phyloP scores from a whole-genome alignment of 1,140 invertebrate genomes.

The Saccostrea glomerata region DNA sequence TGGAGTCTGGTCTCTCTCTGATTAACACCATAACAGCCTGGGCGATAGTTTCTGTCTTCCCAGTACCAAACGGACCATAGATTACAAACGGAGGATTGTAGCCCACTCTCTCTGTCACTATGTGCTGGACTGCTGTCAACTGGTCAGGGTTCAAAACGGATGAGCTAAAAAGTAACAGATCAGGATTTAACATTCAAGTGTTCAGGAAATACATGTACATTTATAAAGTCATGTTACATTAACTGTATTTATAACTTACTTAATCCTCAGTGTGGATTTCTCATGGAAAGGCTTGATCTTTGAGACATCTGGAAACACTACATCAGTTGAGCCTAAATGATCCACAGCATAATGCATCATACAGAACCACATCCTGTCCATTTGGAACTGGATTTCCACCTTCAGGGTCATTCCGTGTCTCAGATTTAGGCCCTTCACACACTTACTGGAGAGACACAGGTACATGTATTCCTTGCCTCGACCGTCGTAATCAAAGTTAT shows the following conservation, averaged over 20 bases:
- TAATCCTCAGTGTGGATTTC: slow-evolving; percentile 65
- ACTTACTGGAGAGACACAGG: slow-evolving; percentile 65
- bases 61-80: slow-evolving; percentile 92
- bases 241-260: slow-evolving; percentile 50
- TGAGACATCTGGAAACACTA: slow-evolving; percentile 74
- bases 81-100: slow-evolving; percentile 87
- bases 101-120: slow-evolving; percentile 66
- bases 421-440: slow-evolving; percentile 63
- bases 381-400: slow-evolving; percentile 76
- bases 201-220: not conserved
- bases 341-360: slow-evolving; percentile 75
- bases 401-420: slow-evolving; percentile 55
- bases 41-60: slow-evolving; percentile 93
- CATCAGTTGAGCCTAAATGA: slow-evolving; percentile 65
- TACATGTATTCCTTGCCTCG: slow-evolving; percentile 73
- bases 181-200: not conserved
- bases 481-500: slow-evolving; percentile 73
- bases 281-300: slow-evolving; percentile 69
- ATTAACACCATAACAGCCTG: slow-evolving; percentile 85
- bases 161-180: slow-evolving; percentile 60
- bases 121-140: slow-evolving; percentile 71
- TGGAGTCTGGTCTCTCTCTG: slow-evolving; percentile 83
- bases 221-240: not conserved
- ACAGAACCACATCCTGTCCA: slow-evolving; percentile 72
- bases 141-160: slow-evolving; percentile 71